Conservation (phyloP, 2,797 vertebrate species). For the Sardinella longiceps region DNA sequence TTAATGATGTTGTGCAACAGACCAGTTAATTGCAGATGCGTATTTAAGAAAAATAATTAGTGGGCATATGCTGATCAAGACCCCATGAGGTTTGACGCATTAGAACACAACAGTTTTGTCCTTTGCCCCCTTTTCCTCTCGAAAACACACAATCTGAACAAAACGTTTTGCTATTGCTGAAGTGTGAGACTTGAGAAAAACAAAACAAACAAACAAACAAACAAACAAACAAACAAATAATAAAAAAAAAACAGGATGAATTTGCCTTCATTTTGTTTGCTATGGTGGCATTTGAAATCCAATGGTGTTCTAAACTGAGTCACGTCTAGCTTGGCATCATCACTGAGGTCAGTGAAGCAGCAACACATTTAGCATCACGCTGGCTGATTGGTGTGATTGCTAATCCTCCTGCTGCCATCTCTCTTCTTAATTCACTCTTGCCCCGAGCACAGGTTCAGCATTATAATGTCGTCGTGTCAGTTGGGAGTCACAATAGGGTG, state of each 20-base stretch:
- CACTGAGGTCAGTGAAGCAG: not conserved
- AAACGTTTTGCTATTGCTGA: not conserved
- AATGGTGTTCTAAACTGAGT: not conserved
- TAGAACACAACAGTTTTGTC: not conserved
- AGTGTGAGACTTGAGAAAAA: not conserved
- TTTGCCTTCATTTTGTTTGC: not conserved
- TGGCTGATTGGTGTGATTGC: not conserved
- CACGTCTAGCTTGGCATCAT: not conserved
- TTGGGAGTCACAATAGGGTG: not conserved
- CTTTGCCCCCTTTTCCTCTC: not conserved
- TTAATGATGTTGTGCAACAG: conserved; percentile 35
- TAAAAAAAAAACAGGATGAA: too few relatives aligned
- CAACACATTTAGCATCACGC: not conserved
- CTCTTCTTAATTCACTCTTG: not conserved
- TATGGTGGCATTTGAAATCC: not conserved
- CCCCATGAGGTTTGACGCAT: not conserved
- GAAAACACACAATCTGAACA: not conserved
- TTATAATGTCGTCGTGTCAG: conserved; percentile 33
- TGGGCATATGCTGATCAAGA: conserved; percentile 21
- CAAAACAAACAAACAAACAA: too few relatives aligned
- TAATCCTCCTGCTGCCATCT: not conserved
- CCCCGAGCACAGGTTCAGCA: not conserved
- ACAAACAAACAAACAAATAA: too few relatives aligned
- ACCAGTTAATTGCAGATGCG: not conserved
- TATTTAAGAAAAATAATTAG: conserved; percentile 24